Evolutionary conservation across 2,113 vertebrate species (phyloP).

Genomic region (Chlorodrepanis virens): DNA sequence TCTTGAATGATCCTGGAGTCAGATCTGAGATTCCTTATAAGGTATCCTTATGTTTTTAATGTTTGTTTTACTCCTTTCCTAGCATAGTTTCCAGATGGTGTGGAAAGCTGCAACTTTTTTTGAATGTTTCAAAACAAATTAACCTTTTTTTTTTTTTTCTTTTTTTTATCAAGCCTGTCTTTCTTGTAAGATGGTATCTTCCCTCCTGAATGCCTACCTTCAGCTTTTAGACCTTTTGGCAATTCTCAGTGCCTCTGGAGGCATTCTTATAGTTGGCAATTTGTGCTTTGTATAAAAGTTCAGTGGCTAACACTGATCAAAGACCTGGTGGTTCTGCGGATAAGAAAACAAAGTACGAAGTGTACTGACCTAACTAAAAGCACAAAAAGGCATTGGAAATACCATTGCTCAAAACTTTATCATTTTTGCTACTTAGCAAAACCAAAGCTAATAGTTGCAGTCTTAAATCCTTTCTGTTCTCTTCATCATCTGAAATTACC

Average conservation of each 20-base stretch:
- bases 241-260: neutral
- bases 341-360: neutral
- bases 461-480: neutral
- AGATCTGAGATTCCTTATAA: conserved; percentile 40
- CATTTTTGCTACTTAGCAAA: neutral
- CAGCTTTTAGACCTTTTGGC: neutral
- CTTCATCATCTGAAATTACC: neutral
- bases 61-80: conserved; percentile 4
- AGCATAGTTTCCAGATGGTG: neutral
- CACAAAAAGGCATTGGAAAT: neutral
- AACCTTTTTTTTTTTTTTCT: neutral
- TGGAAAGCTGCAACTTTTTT: neutral
- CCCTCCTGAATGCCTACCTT: neutral
- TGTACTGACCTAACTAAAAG: neutral
- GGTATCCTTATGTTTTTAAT: conserved; percentile 31
- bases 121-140: neutral
- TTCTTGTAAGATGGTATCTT: neutral
- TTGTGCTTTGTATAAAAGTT: neutral
- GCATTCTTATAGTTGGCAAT: neutral
- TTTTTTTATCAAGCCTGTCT: neutral
- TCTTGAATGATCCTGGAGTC: neutral
- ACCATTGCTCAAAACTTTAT: neutral
- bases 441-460: neutral
- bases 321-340: neutral
- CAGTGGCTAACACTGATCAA: neutral